Evolutionary conservation across 2,797 vertebrate genomes (phyloP).

Genomic region (Astyanax mexicanus): DNA sequence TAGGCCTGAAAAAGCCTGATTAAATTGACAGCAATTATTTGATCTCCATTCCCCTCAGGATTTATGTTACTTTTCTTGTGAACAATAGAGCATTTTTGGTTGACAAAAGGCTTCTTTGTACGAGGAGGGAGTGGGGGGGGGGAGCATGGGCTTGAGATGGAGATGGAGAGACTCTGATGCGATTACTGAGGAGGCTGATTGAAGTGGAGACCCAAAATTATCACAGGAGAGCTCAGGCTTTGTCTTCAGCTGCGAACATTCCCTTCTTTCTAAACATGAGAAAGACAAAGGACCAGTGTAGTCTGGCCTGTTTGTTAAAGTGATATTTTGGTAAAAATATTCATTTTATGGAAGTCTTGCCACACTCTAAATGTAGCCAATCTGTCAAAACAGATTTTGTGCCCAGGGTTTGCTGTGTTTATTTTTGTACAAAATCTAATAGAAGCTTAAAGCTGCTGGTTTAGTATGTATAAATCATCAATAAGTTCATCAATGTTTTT

Average conservation of each 20-base stretch:
- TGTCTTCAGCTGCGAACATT: constrained; percentile 77
- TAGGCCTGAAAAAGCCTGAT: constrained; percentile 55
- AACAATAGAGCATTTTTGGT: constrained; percentile 69
- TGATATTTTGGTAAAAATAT: background rate
- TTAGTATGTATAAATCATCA: background rate
- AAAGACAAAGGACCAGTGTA: constrained; percentile 22
- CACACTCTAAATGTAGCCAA: too few relatives aligned
- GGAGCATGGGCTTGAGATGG: constrained; percentile 69
- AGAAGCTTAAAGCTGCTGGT: background rate
- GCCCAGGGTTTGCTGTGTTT: background rate
- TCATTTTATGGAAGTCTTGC: background rate
- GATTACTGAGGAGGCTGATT: constrained; percentile 82
- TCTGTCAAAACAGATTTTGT: background rate
- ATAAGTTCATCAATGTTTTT: too few relatives aligned
- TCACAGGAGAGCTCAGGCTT: constrained; percentile 81
- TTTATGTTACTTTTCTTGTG: constrained; percentile 65
- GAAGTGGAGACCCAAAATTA: constrained; percentile 84
- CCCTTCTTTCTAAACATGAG: constrained; percentile 68
- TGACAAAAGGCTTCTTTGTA: constrained; percentile 61
- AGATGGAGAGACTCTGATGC: constrained; percentile 80
- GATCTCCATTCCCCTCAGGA: constrained; percentile 47
- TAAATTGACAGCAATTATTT: constrained; percentile 71
- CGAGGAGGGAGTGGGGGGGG: constrained; percentile 20
- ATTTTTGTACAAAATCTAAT: background rate
- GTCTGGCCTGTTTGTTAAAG: background rate